Evolutionary conservation across 2,888 invertebrate species (phyloP).

Genomic region (Archips xylosteana): DNA sequence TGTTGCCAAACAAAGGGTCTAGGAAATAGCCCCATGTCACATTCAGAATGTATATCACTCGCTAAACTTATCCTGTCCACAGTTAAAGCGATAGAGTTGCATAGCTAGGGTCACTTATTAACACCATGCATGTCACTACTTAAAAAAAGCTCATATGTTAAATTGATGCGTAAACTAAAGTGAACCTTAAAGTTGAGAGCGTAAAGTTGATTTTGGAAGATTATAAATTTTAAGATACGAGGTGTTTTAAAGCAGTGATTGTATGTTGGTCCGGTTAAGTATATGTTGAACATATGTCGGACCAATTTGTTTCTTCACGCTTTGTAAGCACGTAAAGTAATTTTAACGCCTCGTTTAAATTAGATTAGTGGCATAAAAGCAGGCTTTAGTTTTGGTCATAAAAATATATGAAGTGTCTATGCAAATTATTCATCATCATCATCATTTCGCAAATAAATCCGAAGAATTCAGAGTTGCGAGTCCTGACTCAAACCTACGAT

Average conservation of each 20-base stretch:
- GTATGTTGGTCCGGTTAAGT: slow-evolving; percentile 11
- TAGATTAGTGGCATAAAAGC: not conserved
- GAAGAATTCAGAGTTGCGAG: too few relatives aligned
- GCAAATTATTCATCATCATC: not conserved
- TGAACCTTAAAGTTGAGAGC: too few relatives aligned
- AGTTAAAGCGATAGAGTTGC: slow-evolving; percentile 19
- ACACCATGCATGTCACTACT: not conserved
- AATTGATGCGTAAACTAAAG: too few relatives aligned
- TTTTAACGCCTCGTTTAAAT: slow-evolving; percentile 27
- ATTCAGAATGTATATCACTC: not conserved
- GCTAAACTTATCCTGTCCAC: not conserved
- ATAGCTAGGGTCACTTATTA: slow-evolving; percentile 19
- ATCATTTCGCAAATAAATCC: too few relatives aligned
- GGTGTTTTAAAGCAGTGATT: too few relatives aligned
- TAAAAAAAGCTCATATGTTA: too few relatives aligned
- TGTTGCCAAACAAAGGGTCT: slow-evolving; percentile 28
- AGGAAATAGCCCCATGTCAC: slow-evolving; percentile 13
- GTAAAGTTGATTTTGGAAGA: too few relatives aligned
- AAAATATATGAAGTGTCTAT: not conserved
- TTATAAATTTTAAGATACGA: too few relatives aligned
- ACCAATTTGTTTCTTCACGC: slow-evolving; percentile 38
- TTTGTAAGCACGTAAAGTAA: slow-evolving; percentile 19
- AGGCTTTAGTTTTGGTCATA: not conserved
- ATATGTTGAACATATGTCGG: slow-evolving; percentile 52
- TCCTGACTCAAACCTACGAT: too few relatives aligned